phyloP scores from a whole-genome alignment of 2,797 vertebrate species.

The Rhinella marina region DNA sequence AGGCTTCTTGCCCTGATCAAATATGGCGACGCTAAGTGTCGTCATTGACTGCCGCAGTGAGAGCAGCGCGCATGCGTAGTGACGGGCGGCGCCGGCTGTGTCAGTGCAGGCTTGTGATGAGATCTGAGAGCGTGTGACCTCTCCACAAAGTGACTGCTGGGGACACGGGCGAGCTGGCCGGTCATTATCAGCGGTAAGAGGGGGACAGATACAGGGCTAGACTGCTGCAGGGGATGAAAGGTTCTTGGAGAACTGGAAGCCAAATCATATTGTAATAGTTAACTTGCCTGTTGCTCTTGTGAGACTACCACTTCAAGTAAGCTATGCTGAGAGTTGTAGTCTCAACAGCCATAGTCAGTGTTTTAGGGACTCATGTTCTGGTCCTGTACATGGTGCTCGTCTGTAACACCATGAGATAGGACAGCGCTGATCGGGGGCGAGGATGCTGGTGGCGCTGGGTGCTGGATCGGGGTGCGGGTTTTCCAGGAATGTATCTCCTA shows the following conservation, averaged over 20 bases:
- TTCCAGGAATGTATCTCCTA: no score
- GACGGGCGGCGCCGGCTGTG: not conserved
- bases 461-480: no score
- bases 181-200: constrained; percentile 21
- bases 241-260: not conserved
- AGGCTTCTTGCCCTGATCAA: not conserved
- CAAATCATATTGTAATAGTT: not conserved
- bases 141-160: constrained; percentile 27
- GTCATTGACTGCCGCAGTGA: not conserved
- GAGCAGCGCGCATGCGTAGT: constrained; percentile 18
- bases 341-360: no score
- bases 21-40: not conserved
- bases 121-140: constrained; percentile 43
- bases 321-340: not conserved
- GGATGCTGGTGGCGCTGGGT: no score
- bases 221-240: not conserved
- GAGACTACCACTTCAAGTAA: not conserved
- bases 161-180: constrained; percentile 40
- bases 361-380: no score
- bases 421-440: not conserved
- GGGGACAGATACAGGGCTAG: not conserved
- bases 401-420: not conserved
- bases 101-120: not conserved
- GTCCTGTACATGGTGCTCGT: no score
- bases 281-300: not conserved